Evolutionary conservation across 2,113 vertebrate species (phyloP), one percentile per base, ranked within the genome.

Genomic region (Corythoichthys intestinalis): DNA sequence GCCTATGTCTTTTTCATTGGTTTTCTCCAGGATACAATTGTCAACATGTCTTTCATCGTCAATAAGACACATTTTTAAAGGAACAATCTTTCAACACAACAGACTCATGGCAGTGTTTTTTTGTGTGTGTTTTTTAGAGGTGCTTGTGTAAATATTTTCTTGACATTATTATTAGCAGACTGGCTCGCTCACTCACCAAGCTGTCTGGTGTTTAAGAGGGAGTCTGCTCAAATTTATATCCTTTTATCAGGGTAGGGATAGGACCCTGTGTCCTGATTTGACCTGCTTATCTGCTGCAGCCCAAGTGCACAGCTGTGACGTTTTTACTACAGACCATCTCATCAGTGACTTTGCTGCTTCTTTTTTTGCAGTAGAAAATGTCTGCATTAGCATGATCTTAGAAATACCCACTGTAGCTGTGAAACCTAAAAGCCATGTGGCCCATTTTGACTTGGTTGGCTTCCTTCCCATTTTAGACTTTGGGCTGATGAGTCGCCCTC

Each of bases 381-480:
- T 44, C 15, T 3, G 39, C 69, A 20, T 49, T 50, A 71, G 69
- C 78, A 34, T 66, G 66, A 67, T 34, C 64, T 65, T 34, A 53
- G 47, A 35, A 46, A 6, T 71, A 44, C 9, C 41, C 41, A 44
- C 41, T 8, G 6, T 44, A 79, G 71, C 65, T 47, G 70, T 71
- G 69, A 72, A 79, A 85, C 71, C 80, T 38, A 75, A 63, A 64
- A 12, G 48, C 68, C 10, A 49, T 74, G 83, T 48, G 79, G 78
- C 80, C 14, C 64, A 17, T 66, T 73, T 78, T 69, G 20, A 1
- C 69, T 73, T 83, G 74, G 69, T 77, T 69, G 60, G 58, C 82
- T 88, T 85, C 83, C 85, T 86, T 89, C 87, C 78, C 46, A 69
- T 83, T 87, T 82, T 75, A 82, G 65, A 70, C 41, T 77, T 72